phyloP scores from a whole-genome alignment of 2,888 invertebrate species.

The Polydesmus complanatus region DNA sequence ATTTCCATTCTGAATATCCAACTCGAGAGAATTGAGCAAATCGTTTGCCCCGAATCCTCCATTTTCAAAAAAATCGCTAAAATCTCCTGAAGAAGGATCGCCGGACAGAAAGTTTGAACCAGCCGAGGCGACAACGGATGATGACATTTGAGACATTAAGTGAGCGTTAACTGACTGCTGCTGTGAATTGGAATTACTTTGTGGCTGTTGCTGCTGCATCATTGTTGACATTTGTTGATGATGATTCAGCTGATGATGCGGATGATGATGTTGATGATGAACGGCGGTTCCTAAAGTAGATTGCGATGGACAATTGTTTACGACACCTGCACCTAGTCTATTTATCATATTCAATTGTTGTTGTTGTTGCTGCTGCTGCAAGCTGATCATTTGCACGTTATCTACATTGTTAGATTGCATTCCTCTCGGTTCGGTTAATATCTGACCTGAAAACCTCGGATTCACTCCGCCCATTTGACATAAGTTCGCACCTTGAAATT shows the following conservation, averaged over 20 bases:
- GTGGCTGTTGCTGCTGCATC: conserved; percentile 6
- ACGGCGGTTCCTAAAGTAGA: too few relatives aligned
- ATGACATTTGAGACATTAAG: conserved; percentile 4
- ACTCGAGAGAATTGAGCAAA: conserved; percentile 9
- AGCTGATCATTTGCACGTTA: conserved; percentile 20
- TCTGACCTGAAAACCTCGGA: not conserved
- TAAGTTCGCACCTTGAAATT: not conserved
- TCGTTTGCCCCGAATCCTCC: conserved; percentile 11
- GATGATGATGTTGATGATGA: not conserved
- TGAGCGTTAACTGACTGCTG: not conserved
- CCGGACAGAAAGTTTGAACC: not conserved
- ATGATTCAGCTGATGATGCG: not conserved
- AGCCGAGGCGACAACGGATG: not conserved
- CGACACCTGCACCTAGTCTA: not conserved
- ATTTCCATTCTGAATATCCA: conserved; percentile 11
- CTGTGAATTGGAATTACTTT: not conserved
- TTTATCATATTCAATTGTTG: not conserved
- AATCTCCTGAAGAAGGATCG: conserved; percentile 3
- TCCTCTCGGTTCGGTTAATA: not conserved
- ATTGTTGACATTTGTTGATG: conserved; percentile 7
- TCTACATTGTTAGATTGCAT: not conserved
- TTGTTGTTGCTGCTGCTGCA: conserved; percentile 20
- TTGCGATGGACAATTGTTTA: not conserved
- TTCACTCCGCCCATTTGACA: not conserved
- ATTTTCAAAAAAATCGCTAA: conserved; percentile 11